Percentiles rank a stretch among this genome's conserved stretches.
Conservation (phyloP, 2,113 vertebrate species). For the Hipposideros armiger region DNA sequence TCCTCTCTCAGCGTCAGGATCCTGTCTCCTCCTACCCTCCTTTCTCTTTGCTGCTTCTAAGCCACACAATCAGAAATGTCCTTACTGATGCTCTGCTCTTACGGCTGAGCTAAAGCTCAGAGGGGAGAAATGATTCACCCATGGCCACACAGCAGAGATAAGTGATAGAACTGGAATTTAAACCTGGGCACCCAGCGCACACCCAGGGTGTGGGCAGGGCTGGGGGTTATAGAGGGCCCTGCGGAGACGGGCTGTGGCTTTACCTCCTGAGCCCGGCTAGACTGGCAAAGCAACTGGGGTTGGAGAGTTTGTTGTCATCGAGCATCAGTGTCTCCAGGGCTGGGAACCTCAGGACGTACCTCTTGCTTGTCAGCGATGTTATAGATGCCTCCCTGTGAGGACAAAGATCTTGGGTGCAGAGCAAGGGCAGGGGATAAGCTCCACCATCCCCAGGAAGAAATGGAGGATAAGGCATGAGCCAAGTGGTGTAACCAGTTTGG, state of each 20-base stretch:
- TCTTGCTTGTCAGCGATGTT: conserved; percentile 62
- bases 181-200: neutral
- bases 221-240: neutral
- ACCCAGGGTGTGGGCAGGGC: neutral
- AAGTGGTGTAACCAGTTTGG: neutral
- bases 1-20: conserved; percentile 12
- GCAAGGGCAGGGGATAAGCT: neutral
- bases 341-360: conserved; percentile 84
- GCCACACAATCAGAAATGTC: conserved; percentile 17
- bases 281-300: conserved; percentile 88
- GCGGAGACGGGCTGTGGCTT: neutral
- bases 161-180: neutral
- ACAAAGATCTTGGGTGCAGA: conserved; percentile 58
- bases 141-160: neutral
- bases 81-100: neutral
- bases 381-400: conserved; percentile 66
- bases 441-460: neutral
- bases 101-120: conserved; percentile 15
- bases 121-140: conserved; percentile 4
- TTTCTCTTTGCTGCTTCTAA: conserved; percentile 37
- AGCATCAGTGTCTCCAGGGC: conserved; percentile 91
- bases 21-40: neutral
- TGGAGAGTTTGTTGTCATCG: conserved; percentile 90
- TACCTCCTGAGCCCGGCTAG: conserved; percentile 90
- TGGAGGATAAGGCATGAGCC: neutral